Evolutionary conservation across 37 sponge, comb jelly and placozoan species (phyloP), one percentile per base, ranked within the genome.

Genomic region (Theonella swinhoei): DNA sequence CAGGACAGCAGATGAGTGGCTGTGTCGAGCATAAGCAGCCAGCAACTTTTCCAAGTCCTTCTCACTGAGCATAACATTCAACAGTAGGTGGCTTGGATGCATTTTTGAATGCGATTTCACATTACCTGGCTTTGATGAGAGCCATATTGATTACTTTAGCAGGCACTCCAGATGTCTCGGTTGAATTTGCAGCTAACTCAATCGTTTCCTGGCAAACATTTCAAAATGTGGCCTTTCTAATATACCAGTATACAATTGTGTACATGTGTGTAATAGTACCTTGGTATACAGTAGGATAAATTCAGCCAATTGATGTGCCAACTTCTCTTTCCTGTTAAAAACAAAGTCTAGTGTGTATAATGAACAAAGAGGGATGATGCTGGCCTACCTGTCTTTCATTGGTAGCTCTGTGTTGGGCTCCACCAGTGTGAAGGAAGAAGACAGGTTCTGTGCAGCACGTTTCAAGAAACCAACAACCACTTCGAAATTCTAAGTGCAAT

Each of bases 201-300:
- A 22, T 1, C 28, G 76, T 75, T 33, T 58, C 76, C 76, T 75
- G 33, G 3, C 24, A n/a, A 73, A 29, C 22, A 3, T 3, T 1
- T 4, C 29, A 3, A 3, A 3, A 2, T 34, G 1, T 28, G 33
- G 30, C 70, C 33, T 19, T 34, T 69, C 2, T 8, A 11, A 3
- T 42, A 22, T 22, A 40, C n/a, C n/a, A 41, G 5, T n/a, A 35
- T 31, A 60, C 31, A 59, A 8, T 25, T 31, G 30, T 58, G 33
- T 59, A 25, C 25, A 4, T n/a, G n/a, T n/a, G n/a, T n/a, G n/a
- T n/a, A n/a, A n/a, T n/a, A n/a, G n/a, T 75, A 75, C 87, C 74
- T 84, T 84, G 26, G 33, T 84, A 63, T 84, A 84, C 35, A 76
- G 77, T 33, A 35, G 22, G 36, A 84, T 42, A 75, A 76, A 84